Evolutionary conservation across 2,797 vertebrate species (phyloP).

Genomic region (Moxostoma hubbsi): DNA sequence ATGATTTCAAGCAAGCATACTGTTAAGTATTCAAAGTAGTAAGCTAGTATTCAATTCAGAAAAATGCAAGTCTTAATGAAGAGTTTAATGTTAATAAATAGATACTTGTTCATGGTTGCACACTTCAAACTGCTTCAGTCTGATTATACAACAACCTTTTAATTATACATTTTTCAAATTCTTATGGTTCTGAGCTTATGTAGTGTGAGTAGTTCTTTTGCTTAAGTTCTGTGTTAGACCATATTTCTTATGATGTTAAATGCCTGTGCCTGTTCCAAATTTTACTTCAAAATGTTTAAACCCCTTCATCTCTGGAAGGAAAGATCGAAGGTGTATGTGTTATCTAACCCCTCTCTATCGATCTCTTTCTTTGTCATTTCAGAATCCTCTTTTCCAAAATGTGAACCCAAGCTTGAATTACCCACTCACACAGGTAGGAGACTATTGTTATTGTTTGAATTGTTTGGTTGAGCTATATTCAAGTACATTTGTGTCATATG

Average conservation of each 20-base stretch:
- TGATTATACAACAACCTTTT: not conserved
- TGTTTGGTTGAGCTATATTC: not conserved
- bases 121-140: no score
- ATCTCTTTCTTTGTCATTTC: constrained; percentile 38
- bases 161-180: not conserved
- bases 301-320: constrained; percentile 10
- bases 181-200: not conserved
- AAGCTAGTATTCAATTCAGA: no score
- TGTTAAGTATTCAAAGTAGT: no score
- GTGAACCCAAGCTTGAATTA: constrained; percentile 59
- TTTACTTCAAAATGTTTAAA: constrained; percentile 29
- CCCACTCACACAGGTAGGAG: constrained; percentile 57
- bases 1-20: no score
- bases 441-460: not conserved
- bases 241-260: constrained; percentile 20
- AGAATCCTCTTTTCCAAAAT: constrained; percentile 62
- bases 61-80: no score
- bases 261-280: not conserved
- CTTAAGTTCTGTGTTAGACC: not conserved
- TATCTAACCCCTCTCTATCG: not conserved
- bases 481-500: not conserved
- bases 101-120: no score
- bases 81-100: no score
- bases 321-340: not conserved
- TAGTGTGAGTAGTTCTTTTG: not conserved